Base-by-base conservation (phyloP, 2,888 invertebrate species). In the Caenorhabditis parvicauda region DNA sequence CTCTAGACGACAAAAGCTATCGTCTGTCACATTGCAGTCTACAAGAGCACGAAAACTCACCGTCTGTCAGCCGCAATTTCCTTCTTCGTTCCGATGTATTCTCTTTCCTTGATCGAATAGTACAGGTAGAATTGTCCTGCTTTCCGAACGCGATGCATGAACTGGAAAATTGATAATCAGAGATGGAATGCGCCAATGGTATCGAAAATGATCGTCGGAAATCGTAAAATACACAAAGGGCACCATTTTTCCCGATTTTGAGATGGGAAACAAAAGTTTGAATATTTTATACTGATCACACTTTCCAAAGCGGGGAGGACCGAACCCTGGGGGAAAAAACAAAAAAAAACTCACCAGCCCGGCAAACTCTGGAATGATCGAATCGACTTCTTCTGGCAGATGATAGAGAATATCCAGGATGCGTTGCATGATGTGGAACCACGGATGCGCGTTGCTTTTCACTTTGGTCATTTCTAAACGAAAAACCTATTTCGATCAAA, bases 381-480 rank as follows among this genome's bases (percentile, higher is more conserved):
- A 44, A 32, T 59, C 54, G 5, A 61, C 63, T 37, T 66, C 64
- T 48, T 63, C 64, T 5, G 57, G 56, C 2, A 69, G 24, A 27
- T 66, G 59, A 6, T 61, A 51, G 32, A 61, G 51, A n/a, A 58
- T 57, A 9, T 19, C 17, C 5, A 67, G 45, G 3, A 59, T 54
- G 12, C 38, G 22, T 24, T 60, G 63, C 25, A 66, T 37, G 14
- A 62, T 59, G 5, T 56, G 50, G 48, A 59, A 69, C 69, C 69
- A 69, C 19, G 54, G 51, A 27, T 53, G 50, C n/a, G 49, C n/a
- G 41, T 19, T 19, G 1, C n/a, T n/a, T n/a, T n/a, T n/a, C n/a
- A n/a, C n/a, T n/a, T n/a, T n/a, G n/a, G n/a, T n/a, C n/a, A n/a
- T n/a, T n/a, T n/a, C n/a, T n/a, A n/a, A n/a, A n/a, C n/a, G n/a